Evolutionary conservation across 37 sponge, comb jelly and placozoan species (phyloP).

Genomic region (Corticium candelabrum): DNA sequence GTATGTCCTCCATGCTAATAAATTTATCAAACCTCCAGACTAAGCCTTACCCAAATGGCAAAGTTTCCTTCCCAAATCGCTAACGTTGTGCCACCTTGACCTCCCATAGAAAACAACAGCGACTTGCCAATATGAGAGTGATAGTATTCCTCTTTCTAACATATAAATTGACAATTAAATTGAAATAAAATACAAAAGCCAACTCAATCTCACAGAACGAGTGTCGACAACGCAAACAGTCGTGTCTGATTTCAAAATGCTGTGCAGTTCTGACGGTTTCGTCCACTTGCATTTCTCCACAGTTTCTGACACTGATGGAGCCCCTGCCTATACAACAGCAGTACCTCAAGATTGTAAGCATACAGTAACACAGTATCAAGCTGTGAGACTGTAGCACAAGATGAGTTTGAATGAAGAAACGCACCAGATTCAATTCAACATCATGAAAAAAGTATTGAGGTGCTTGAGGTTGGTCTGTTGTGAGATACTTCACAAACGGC

Average conservation of each 20-base stretch:
- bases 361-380: constrained; percentile 17
- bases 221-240: neutral
- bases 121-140: constrained; percentile 41
- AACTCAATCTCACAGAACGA: constrained; percentile 22
- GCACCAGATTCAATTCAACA: constrained; percentile 28
- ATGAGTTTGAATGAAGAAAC: neutral
- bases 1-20: too few species aligned
- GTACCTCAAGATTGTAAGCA: neutral
- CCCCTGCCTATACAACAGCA: neutral
- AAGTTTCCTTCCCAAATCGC: constrained; percentile 73
- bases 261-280: neutral
- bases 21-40: too few species aligned
- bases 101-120: constrained; percentile 52
- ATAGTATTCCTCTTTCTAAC: neutral
- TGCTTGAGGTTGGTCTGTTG: constrained; percentile 33
- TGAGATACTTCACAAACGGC: constrained; percentile 68
- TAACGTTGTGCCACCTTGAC: constrained; percentile 54
- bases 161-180: neutral
- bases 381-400: constrained; percentile 3
- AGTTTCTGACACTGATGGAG: neutral
- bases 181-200: constrained; percentile 1
- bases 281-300: neutral
- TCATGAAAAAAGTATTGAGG: constrained; percentile 62
- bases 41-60: constrained; percentile 80
- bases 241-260: neutral